These are phyloP conservation scores for Thereva nobilitata DNA, from an alignment of 2,888 invertebrate species.

Conservation along the genomic window DNA sequence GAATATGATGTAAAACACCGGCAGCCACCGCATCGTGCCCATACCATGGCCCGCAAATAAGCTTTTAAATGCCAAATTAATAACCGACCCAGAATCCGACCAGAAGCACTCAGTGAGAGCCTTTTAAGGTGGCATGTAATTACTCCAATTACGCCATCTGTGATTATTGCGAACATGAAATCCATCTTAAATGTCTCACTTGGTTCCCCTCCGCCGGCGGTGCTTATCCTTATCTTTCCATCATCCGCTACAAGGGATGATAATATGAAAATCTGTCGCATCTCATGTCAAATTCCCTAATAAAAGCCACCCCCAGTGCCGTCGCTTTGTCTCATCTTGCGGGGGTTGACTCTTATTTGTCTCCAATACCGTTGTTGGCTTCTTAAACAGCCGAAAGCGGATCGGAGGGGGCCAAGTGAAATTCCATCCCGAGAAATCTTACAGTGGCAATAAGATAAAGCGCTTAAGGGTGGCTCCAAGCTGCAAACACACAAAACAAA, in stretches of 20 bases:
- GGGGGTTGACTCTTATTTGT: conserved; percentile 32
- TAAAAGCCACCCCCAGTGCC: conserved; percentile 32
- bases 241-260: conserved; percentile 24
- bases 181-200: conserved; percentile 44
- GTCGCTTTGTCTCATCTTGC: conserved; percentile 32
- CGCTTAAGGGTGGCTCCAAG: conserved; percentile 28
- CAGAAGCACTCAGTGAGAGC: not conserved
- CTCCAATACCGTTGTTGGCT: conserved; percentile 35
- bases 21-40: too few relatives aligned
- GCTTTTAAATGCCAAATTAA: too few relatives aligned
- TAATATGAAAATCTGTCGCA: conserved; percentile 39
- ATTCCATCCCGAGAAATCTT: conserved; percentile 30
- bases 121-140: conserved; percentile 52
- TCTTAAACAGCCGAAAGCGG: conserved; percentile 30
- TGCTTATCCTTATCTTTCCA: conserved; percentile 10
- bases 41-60: too few relatives aligned
- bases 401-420: conserved; percentile 16
- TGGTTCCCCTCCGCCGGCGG: conserved; percentile 27
- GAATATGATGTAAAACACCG: too few relatives aligned
- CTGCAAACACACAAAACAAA: conserved; percentile 2
- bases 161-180: conserved; percentile 54
- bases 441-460: conserved; percentile 38
- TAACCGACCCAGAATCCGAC: too few relatives aligned
- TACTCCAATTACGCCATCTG: conserved; percentile 60
- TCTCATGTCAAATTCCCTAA: conserved; percentile 33